Base-by-base conservation (phyloP, 2,888 invertebrate genomes). In the Caenorhabditis sp. region DNA sequence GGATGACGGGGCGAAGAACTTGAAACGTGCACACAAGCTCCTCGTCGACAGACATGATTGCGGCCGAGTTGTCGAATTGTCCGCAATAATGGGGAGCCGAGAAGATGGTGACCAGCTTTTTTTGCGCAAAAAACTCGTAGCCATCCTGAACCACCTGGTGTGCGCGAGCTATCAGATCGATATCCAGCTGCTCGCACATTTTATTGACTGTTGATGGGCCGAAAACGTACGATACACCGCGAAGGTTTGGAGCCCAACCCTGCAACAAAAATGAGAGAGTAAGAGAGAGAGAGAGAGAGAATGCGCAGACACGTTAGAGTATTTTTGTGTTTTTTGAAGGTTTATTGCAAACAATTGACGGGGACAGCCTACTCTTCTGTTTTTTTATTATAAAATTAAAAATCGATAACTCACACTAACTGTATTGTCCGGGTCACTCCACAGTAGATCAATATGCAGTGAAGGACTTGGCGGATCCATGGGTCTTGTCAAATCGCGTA, bases 171-270 rank as follows among this genome's bases (percentile, higher is more conserved):
- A 84, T 78, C 51, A 84, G 50, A 61, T 83, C 83, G 37, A 84
- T 80, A 59, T 81, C 81, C 50, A 84, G 62, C 8, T 62, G 37
- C 49, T 72, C 58, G 31, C 66, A 62, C 24, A 68, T 62, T 26
- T 74, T 62, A 19, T 88, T 84, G 6, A 91, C 90, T 26, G 90
- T 88, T 77, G 91, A 90, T 1, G 89, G 89, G 8, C 91, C 91
- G 83, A 91, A 91, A 49, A 90, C 89, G 84, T 89, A 91, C 14
- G 90, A 90, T n/a, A 91, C 90, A 53, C 91, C 91, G 43, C 91
- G 78, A 19, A 76, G 63, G 65, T 80, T 83, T 21, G 70, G 69
- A 54, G 77, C 76, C 79, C 79, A 83, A 19, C 80, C 80, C 62
- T 73, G n/a, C 37, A 59, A 37, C 12, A 21, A 6, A 55, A 36